These are phyloP conservation scores for Carassius auratus DNA, from an alignment of 2,113 vertebrate species.

Conservation along the genomic window DNA sequence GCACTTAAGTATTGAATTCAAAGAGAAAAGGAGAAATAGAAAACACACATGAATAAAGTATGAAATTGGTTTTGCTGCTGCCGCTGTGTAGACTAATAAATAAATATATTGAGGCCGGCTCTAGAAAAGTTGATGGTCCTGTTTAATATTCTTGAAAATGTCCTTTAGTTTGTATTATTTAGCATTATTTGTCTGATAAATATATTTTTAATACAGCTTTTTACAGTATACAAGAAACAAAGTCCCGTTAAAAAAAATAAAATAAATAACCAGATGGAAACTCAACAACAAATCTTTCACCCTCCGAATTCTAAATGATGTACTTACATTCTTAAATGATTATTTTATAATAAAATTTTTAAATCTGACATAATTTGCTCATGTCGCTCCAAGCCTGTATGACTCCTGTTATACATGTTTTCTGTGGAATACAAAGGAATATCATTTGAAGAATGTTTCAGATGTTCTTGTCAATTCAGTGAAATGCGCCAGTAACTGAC, in stretches of 20 bases:
- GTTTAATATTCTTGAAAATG: slow-evolving; percentile 69
- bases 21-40: neutral
- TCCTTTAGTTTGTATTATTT: slow-evolving; percentile 66
- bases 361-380: neutral
- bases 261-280: neutral
- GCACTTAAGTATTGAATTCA: neutral
- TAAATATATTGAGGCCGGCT: slow-evolving; percentile 51
- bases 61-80: slow-evolving; percentile 38
- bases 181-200: slow-evolving; percentile 54
- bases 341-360: neutral
- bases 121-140: slow-evolving; percentile 45
- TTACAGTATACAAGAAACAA: neutral
- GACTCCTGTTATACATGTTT: too few relatives aligned
- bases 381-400: neutral
- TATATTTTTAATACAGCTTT: neutral
- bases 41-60: slow-evolving; percentile 37
- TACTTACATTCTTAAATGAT: neutral
- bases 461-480: too few relatives aligned
- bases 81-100: slow-evolving; percentile 24
- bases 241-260: neutral
- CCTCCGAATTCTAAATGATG: neutral
- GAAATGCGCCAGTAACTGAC: too few relatives aligned
- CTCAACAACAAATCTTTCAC: too few relatives aligned
- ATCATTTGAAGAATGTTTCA: too few relatives aligned
- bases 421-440: too few relatives aligned